Evolutionary conservation across 2,113 vertebrate genomes (phyloP).

Genomic region (Phyllostomus discolor): DNA sequence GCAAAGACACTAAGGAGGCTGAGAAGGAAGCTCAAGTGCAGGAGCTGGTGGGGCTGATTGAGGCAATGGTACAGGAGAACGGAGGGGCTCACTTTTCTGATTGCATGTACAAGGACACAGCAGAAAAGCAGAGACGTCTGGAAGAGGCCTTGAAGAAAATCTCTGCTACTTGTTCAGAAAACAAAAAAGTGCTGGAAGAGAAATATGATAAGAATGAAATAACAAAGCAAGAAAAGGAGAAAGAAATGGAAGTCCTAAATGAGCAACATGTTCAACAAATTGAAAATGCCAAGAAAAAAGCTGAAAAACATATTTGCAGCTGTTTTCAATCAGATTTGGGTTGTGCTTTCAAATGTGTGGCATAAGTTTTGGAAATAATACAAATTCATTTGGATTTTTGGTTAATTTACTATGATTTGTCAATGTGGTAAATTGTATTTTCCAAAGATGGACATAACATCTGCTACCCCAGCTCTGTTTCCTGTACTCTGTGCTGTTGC

Average conservation of each 20-base stretch:
- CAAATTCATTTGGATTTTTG: neutral
- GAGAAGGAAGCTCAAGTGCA: slow-evolving; percentile 68
- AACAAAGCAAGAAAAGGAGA: no score
- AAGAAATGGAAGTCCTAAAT: no score
- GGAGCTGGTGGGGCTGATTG: slow-evolving; percentile 77
- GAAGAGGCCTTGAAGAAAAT: accelerated
- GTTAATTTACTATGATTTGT: neutral
- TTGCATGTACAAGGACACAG: neutral
- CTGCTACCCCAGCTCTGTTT: neutral
- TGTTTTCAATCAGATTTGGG: accelerated
- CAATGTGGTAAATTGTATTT: neutral
- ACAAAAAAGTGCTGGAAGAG: no score
- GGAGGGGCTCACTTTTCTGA: slow-evolving; percentile 66
- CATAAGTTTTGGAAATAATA: accelerated
- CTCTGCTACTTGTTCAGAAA: neutral
- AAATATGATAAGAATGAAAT: no score
- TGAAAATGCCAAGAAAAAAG: neutral
- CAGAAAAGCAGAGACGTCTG: neutral
- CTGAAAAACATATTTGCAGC: accelerated
- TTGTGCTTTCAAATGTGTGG: neutral
- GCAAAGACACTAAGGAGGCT: neutral
- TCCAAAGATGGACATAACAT: no score
- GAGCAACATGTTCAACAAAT: neutral
- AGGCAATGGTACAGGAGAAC: slow-evolving; percentile 72
- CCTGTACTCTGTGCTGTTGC: neutral